These are phyloP conservation scores for Chiloscyllium punctatum DNA, from an alignment of 2,797 vertebrate genomes.

Conservation along the genomic window DNA sequence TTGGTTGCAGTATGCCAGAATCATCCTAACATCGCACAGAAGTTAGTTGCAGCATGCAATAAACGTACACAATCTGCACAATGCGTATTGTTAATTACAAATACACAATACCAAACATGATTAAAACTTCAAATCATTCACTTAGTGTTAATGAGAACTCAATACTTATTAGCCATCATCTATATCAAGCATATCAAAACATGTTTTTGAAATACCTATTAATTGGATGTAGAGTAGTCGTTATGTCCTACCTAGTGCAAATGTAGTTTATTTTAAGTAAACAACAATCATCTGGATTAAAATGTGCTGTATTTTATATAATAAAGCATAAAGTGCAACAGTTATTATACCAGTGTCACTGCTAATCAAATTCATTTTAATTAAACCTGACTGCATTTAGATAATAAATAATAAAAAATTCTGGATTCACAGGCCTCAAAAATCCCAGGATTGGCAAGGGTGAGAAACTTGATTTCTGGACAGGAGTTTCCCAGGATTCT, in stretches of 20 bases:
- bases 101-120: not conserved
- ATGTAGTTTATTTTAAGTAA: not conserved
- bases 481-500: not conserved
- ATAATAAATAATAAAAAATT: not conserved
- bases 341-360: not conserved
- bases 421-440: not conserved
- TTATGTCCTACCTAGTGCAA: not conserved
- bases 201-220: not conserved
- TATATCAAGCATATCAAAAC: not conserved
- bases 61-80: constrained; percentile 1
- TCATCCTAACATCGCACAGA: constrained; percentile 48
- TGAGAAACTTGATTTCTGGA: not conserved
- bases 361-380: not conserved
- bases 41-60: constrained; percentile 45
- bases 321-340: not conserved
- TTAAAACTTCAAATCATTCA: not conserved
- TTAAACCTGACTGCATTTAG: not conserved
- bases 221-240: not conserved
- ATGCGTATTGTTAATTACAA: not conserved
- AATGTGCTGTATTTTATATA: not conserved
- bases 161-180: not conserved
- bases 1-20: constrained; percentile 49
- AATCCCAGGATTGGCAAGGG: too few relatives aligned
- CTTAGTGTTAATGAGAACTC: not conserved
- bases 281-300: not conserved